Evolutionary conservation across 2,113 vertebrate species (phyloP), one percentile per base, ranked within the genome.

Genomic region (Hemichromis elongatus): DNA sequence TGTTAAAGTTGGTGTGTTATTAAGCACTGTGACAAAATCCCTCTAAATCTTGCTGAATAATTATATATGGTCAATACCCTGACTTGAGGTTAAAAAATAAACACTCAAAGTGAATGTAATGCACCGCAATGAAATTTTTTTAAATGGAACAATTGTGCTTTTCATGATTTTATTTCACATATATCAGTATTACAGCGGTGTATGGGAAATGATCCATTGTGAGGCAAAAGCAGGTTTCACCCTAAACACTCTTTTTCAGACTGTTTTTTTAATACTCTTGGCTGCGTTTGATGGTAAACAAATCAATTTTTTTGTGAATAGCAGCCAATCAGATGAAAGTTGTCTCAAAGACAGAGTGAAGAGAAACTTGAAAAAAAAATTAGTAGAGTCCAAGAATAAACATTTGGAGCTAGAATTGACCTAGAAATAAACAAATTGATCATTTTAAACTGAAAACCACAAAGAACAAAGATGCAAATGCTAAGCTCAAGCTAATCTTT

Each of bases 61-160:
- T 94, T 94, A 82, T 95, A 81, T 93, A 94, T 94, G 91, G 92
- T 94, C 90, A 92, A 88, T 75, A 90, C 86, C 5, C 77, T 82
- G 86, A 92, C 80, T 21, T 80, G 83, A 85, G 88, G 82, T 80
- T 90, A 87, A 94, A 84, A 73, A 83, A 52, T 54, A 90, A 86
- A 73, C 11, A 75, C 81, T 81, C 26, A 28, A 86, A 66, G 30
- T 79, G 83, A 77, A 33, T 70, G 79, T 52, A 37, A 83, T 7
- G 3, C 50, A 16, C 35, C 42, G 8, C 2, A 80, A 47, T 13
- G 33, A 86, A 88, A 81, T 37, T 30, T 35, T 35, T 47, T 33
- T 7, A 80, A 37, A 18, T 59, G 14, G 77, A 55, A 16, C 30
- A 52, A 0, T 16, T 19, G 24, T 13, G 45, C 9, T 18, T 33